Evolutionary conservation across 2,888 invertebrate species (phyloP), one percentile per base, ranked within the genome.

Genomic region (Phytoseiulus persimilis): DNA sequence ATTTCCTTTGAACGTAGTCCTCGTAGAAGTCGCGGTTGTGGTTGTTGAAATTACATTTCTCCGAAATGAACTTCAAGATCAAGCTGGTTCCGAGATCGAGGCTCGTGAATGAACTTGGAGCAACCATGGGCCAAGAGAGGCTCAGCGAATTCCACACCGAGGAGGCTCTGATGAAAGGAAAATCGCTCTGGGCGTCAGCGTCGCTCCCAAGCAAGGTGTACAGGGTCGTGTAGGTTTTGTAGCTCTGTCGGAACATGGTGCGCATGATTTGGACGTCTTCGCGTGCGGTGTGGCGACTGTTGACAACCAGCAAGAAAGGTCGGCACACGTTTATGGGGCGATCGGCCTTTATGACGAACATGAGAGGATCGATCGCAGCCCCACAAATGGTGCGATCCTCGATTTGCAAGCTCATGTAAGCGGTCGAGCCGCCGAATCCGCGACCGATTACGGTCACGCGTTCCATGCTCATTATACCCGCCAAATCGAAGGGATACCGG

Each of bases 341-440:
- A 33, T 87, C 87, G n/a, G 87, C 33, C 87, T 87, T 33, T 39
- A 87, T 87, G 87, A 87, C 87, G 33, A 87, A 87, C 87, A 87
- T 87, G n/a, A 87, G 87, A n/a, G 87, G 87, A 87, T 87, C 87
- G 87, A 87, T 87, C n/a, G 87, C 18, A 32, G 87, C 87, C 87
- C 87, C 87, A 87, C 87, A 87, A 33, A 87, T 33, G 39, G 87
- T 87, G 87, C 87, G 87, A n/a, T 87, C 87, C 32, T 87, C 87
- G 39, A 87, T 87, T 45, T 87, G 87, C 39, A 94, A 92, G 0
- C 94, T 93, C 39, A 94, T 93, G 1, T 95, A 92, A 18, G 94
- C 93, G 0, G 95, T 94, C 6, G 94, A 94, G 0, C 94, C 95
- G 11, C 95, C 95, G 92, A 95, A 95, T 0, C 95, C 95, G 92